phyloP scores from a whole-genome alignment of 2,797 vertebrate species.

The Esox lucius region DNA sequence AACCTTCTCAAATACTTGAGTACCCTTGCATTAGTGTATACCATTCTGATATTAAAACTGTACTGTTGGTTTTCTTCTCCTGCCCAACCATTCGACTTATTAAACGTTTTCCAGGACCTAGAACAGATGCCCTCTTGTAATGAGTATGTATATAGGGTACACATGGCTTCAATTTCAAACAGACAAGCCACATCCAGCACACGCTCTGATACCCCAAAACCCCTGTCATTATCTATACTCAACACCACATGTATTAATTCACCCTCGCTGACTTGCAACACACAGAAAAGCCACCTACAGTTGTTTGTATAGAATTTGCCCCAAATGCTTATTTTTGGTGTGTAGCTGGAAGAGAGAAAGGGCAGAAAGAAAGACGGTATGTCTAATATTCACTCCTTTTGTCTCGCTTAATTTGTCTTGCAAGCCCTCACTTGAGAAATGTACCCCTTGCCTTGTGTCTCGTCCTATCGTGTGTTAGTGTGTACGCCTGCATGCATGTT shows the following conservation, averaged over 20 bases:
- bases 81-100: background rate
- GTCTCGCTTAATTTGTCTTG: constrained; percentile 4
- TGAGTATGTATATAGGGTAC: constrained; percentile 51
- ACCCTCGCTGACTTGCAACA: background rate
- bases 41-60: background rate
- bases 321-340: background rate
- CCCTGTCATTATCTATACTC: background rate
- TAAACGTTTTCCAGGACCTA: background rate
- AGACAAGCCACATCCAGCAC: constrained; percentile 55
- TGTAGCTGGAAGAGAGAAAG: background rate
- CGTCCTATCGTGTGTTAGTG: constrained; percentile 27
- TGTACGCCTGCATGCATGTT: constrained; percentile 1
- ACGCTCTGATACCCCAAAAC: constrained; percentile 40
- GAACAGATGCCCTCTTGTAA: background rate
- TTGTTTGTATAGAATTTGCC: background rate
- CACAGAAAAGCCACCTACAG: background rate
- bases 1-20: too few species aligned
- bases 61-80: background rate
- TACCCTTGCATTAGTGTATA: too few species aligned
- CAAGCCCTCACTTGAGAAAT: too few species aligned
- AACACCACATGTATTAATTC: constrained; percentile 4
- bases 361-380: background rate
- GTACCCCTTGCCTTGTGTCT: constrained; percentile 5
- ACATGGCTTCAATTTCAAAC: constrained; percentile 64
- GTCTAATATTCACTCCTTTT: constrained; percentile 33